phyloP scores from a whole-genome alignment of 2,888 invertebrate genomes.

The Mamestra brassicae region DNA sequence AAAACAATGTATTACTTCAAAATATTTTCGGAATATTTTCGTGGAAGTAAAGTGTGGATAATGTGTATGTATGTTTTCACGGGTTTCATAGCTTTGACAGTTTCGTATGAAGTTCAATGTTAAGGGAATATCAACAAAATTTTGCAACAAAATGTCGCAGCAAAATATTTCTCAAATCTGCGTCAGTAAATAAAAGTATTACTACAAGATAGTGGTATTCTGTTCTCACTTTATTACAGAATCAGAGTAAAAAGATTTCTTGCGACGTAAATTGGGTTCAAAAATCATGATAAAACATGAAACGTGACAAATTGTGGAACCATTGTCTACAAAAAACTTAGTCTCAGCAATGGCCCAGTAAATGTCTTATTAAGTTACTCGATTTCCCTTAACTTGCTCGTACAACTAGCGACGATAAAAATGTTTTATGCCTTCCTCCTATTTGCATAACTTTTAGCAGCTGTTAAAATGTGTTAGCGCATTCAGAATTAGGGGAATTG shows the following conservation, averaged over 20 bases:
- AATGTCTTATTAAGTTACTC: constrained; percentile 62
- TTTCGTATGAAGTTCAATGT: not conserved
- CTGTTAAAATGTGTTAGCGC: constrained; percentile 59
- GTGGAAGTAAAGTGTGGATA: constrained; percentile 13
- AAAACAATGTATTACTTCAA: constrained; percentile 48
- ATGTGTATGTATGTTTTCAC: constrained; percentile 14
- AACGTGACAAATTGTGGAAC: constrained; percentile 36
- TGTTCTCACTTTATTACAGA: not conserved
- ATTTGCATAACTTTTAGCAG: constrained; percentile 64
- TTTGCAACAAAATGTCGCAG: not conserved
- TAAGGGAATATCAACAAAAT: not conserved
- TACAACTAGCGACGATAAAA: constrained; percentile 60
- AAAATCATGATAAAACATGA: constrained; percentile 17
- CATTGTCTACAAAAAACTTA: constrained; percentile 43
- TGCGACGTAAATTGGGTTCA: constrained; percentile 19
- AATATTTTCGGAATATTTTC: constrained; percentile 30
- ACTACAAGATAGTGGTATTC: not conserved
- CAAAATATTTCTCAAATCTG: not conserved
- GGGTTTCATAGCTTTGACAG: not conserved
- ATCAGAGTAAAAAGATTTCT: constrained; percentile 18
- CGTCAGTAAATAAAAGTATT: not conserved
- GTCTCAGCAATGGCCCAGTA: constrained; percentile 44
- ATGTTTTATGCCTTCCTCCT: constrained; percentile 60
- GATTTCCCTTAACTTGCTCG: constrained; percentile 58
- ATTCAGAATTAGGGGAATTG: constrained; percentile 43